Evolutionary conservation across 53 echinoderm and acorn worm genomes (phyloP).

Genomic region (Stichopus horrens): DNA sequence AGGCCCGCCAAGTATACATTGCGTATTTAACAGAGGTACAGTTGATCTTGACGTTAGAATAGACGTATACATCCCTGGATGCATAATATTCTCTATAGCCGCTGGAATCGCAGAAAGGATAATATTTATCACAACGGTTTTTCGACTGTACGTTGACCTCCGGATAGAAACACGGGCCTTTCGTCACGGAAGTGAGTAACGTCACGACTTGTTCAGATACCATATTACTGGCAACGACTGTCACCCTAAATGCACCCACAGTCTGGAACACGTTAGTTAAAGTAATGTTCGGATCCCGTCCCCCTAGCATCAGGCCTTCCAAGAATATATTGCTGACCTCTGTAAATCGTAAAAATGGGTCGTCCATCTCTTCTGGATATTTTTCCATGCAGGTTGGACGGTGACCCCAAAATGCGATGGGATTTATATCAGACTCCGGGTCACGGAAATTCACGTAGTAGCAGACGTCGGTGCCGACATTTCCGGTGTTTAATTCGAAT

Average conservation of each 20-base stretch:
- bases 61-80: constrained; percentile 78
- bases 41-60: constrained; percentile 70
- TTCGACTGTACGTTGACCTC: constrained; percentile 64
- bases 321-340: constrained; percentile 71
- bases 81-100: constrained; percentile 75
- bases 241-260: constrained; percentile 59
- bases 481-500: constrained; percentile 80
- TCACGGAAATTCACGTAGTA: constrained; percentile 80
- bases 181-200: constrained; percentile 77
- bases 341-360: constrained; percentile 68
- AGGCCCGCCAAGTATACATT: constrained; percentile 84
- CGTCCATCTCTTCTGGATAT: constrained; percentile 58
- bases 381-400: constrained; percentile 59
- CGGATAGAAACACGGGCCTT: constrained; percentile 83
- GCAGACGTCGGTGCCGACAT: constrained; percentile 86
- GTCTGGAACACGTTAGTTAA: constrained; percentile 74
- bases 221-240: constrained; percentile 64
- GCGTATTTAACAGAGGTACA: constrained; percentile 80
- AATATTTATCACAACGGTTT: constrained; percentile 75
- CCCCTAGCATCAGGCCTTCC: constrained; percentile 60
- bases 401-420: constrained; percentile 73
- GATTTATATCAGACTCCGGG: constrained; percentile 66
- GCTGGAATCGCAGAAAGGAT: constrained; percentile 77
- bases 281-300: constrained; percentile 67
- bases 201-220: constrained; percentile 60